These are phyloP conservation scores for Drosophila miranda DNA, from an alignment of 1,140 invertebrate species.

Conservation along the genomic window DNA sequence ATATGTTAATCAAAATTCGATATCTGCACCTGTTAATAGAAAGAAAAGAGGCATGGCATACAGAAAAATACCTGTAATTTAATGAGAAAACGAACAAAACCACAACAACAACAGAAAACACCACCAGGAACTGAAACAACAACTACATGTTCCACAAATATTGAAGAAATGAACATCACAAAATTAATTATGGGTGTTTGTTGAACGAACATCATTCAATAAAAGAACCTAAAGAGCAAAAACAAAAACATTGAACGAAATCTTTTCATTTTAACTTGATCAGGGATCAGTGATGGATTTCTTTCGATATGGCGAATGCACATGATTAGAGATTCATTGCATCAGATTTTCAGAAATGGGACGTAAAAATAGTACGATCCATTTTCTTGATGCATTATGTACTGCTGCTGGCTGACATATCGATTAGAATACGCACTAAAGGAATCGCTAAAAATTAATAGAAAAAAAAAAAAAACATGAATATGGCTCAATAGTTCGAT, in stretches of 20 bases:
- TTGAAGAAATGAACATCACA: slow-evolving; percentile 61
- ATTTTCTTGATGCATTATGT: too few relatives aligned
- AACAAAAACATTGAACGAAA: neutral
- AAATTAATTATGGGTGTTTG: slow-evolving; percentile 38
- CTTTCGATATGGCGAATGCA: too few relatives aligned
- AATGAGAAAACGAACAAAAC: slow-evolving; percentile 23
- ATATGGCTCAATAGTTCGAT: too few relatives aligned
- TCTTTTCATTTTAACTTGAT: neutral
- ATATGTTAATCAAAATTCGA: slow-evolving; percentile 67
- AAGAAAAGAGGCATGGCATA: slow-evolving; percentile 34
- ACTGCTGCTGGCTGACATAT: too few relatives aligned
- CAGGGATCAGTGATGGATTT: too few relatives aligned
- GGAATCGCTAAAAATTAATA: too few relatives aligned
- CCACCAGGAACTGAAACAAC: slow-evolving; percentile 25
- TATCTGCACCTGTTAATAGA: slow-evolving; percentile 71
- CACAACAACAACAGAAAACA: slow-evolving; percentile 18
- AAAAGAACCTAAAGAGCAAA: slow-evolving; percentile 65
- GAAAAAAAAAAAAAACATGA: too few relatives aligned
- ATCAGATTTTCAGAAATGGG: too few relatives aligned
- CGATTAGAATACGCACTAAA: too few relatives aligned
- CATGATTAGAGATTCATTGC: too few relatives aligned
- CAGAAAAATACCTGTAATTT: slow-evolving; percentile 24
- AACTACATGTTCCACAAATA: slow-evolving; percentile 51
- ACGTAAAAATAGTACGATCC: too few relatives aligned
- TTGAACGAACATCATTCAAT: slow-evolving; percentile 69